These are phyloP conservation scores for Halcyon smyrnensis DNA, from an alignment of 2,797 vertebrate genomes.

Conservation along the genomic window DNA sequence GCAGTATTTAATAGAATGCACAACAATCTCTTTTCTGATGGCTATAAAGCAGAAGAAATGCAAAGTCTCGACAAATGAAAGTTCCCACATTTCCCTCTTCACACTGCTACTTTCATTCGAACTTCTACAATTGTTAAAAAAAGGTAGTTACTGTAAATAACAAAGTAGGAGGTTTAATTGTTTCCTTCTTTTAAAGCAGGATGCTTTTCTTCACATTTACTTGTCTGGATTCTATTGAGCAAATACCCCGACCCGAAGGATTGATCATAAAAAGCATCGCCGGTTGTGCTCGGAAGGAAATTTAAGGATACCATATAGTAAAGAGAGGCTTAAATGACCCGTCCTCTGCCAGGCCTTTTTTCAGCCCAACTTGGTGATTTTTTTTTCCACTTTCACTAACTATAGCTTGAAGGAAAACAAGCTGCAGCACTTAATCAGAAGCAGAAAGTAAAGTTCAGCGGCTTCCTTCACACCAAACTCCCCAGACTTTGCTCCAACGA, in stretches of 20 bases:
- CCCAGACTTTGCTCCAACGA: not conserved
- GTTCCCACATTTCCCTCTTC: constrained; percentile 80
- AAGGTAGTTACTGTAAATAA: constrained; percentile 79
- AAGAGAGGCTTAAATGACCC: constrained; percentile 40
- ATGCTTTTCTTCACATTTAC: constrained; percentile 67
- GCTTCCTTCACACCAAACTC: not conserved
- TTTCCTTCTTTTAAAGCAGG: constrained; percentile 74
- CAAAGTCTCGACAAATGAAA: constrained; percentile 76
- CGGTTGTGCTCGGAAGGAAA: constrained; percentile 53
- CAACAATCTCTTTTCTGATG: constrained; percentile 82
- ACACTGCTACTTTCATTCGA: constrained; percentile 75
- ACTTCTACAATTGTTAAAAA: constrained; percentile 73
- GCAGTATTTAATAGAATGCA: constrained; percentile 82
- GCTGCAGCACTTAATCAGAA: not conserved
- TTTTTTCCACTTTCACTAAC: constrained; percentile 21
- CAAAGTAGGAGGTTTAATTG: constrained; percentile 75
- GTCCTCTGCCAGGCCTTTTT: constrained; percentile 56
- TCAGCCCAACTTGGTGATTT: not conserved
- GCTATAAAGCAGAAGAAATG: constrained; percentile 78
- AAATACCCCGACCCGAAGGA: constrained; percentile 55
- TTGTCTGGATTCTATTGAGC: constrained; percentile 65
- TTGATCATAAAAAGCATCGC: constrained; percentile 67
- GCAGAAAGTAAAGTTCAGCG: constrained; percentile 27
- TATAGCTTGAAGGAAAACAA: constrained; percentile 55
- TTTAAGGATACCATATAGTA: constrained; percentile 37